Conservation (phyloP, 37 sponge, comb jelly and placozoan species). For the Oopsacas minuta region DNA sequence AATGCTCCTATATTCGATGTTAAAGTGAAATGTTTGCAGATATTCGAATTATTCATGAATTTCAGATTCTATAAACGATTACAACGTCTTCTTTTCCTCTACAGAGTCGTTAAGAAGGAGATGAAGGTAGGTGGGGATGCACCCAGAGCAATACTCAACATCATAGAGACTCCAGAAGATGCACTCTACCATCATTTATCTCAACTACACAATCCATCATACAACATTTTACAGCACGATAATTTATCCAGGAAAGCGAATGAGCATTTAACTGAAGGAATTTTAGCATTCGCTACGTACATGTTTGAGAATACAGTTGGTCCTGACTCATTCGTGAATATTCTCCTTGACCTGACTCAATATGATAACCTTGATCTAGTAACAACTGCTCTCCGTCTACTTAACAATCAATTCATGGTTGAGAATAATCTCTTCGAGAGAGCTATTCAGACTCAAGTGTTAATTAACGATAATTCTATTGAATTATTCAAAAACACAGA, state of each 20-base stretch:
- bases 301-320: neutral
- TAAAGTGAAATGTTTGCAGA: conserved; percentile 32
- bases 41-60: conserved; percentile 42
- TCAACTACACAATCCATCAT: conserved; percentile 4
- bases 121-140: neutral
- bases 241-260: neutral
- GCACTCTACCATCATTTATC: neutral
- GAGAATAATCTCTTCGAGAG: conserved; percentile 18
- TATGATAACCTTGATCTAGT: conserved; percentile 18
- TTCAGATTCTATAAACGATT: conserved; percentile 32
- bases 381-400: neutral
- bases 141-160: neutral
- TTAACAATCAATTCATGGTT: conserved; percentile 11
- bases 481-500: neutral
- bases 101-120: neutral
- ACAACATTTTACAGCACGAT: neutral
- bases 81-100: conserved; percentile 15
- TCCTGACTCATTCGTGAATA: neutral
- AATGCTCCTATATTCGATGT: conserved; percentile 37
- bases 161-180: neutral
- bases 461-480: neutral
- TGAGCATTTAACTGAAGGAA: neutral
- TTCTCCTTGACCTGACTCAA: conserved; percentile 19
- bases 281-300: neutral
- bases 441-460: conserved; percentile 21